Evolutionary conservation across 2,797 vertebrate genomes (phyloP), one percentile per base, ranked within the genome.

Genomic region (Notolabrus celidotus): DNA sequence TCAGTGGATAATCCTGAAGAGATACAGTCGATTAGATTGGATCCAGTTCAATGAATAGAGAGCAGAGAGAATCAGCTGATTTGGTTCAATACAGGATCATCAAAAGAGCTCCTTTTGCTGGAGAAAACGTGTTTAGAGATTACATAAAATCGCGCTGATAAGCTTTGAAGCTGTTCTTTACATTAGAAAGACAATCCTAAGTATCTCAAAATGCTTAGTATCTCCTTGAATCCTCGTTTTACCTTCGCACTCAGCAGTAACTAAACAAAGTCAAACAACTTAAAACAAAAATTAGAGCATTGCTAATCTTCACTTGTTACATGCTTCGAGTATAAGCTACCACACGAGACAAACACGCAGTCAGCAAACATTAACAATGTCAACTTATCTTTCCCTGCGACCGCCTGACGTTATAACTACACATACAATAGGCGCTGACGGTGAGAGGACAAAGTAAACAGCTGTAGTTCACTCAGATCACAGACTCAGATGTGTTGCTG

Each of bases 251-350:
- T 61, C 3, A 20, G 19, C 5, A 11, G 20, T 22, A 22, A 16
- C 5, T 2, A 10, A 20, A 38, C 0, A 25, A n/a, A 1, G 6
- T 29, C 4, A 11, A 49, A n/a, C 33, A 36, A 46, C 39, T 15
- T 6, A 11, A 42, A 1, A 1, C 10, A 31, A 17, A 0, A 3
- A n/a, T 5, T 0, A 27, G n/a, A 31, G 3, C 43, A 3, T 0
- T 3, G 27, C 1, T 17, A 29, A 17, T 31, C 23, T 47, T 67
- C 29, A n/a, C 19, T 36, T 27, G 46, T 39, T 16, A 19, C 22
- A 10, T 4, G 20, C 16, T 25, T 31, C 33, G 27, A 16, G 7
- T 8, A 4, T 8, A 4, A 8, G 29, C 23, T 2, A 0, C 3
- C 5, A 11, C 49, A 33, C 38, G 41, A 10, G 7, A 58, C 64